phyloP scores from a whole-genome alignment of 2,113 vertebrate genomes.

The Poeciliopsis retropinna region DNA sequence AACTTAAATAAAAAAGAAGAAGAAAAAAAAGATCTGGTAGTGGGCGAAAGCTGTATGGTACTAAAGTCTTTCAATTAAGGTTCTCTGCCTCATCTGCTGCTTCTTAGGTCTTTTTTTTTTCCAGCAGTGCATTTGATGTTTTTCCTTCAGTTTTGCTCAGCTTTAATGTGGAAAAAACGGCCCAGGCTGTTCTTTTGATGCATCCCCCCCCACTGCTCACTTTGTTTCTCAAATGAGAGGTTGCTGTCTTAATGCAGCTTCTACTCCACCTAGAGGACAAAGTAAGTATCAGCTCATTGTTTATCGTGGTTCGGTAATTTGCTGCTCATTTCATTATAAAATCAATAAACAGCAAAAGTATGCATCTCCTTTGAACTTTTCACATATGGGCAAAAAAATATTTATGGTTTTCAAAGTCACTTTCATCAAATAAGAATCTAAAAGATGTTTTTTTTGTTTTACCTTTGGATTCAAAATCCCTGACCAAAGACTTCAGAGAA shows the following conservation, averaged over 20 bases:
- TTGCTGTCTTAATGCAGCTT: conserved; percentile 10
- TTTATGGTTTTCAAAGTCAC: not conserved
- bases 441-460: not conserved
- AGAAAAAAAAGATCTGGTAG: not conserved
- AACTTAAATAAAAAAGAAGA: not conserved
- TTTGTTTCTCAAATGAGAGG: conserved; percentile 1
- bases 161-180: conserved; percentile 2
- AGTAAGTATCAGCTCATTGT: not conserved
- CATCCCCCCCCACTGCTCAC: not conserved
- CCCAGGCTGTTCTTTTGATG: not conserved
- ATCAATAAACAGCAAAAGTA: not conserved
- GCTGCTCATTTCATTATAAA: not conserved
- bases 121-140: not conserved
- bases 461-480: too few species aligned
- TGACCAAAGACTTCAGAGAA: too few species aligned
- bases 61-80: not conserved
- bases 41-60: not conserved
- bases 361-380: not conserved
- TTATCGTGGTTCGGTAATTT: not conserved
- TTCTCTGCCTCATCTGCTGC: not conserved
- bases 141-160: not conserved
- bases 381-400: too few species aligned
- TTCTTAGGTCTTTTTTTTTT: not conserved
- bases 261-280: conserved; percentile 55
- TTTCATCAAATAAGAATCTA: not conserved